phyloP scores from a whole-genome alignment of 2,113 vertebrate genomes.

The Oryzias javanicus region DNA sequence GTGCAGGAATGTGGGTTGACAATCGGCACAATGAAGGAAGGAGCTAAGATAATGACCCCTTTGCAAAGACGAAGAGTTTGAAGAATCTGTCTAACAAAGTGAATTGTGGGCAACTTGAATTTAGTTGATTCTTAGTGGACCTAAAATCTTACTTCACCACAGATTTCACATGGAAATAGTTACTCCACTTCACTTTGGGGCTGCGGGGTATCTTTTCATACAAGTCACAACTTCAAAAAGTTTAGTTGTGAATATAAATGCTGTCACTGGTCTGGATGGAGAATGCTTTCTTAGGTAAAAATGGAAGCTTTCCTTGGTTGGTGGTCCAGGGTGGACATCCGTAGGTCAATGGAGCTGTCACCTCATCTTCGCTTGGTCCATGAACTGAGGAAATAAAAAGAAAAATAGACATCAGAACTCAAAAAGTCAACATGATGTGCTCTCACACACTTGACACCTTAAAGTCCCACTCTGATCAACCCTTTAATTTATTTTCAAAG shows the following conservation, averaged over 20 bases:
- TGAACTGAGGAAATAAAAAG: slow-evolving; percentile 48
- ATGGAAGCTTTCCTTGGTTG: slow-evolving; percentile 23
- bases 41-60: slow-evolving; percentile 23
- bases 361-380: slow-evolving; percentile 52
- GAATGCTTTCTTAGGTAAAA: slow-evolving; percentile 12
- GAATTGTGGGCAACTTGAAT: slow-evolving; percentile 14
- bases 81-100: slow-evolving; percentile 7
- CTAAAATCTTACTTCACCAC: slow-evolving; percentile 12
- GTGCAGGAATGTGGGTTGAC: slow-evolving; percentile 16
- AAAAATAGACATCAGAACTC: slow-evolving; percentile 10
- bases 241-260: slow-evolving; percentile 3
- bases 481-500: no score
- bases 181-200: slow-evolving; percentile 40
- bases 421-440: neutral
- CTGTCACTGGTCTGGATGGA: neutral
- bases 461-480: no score
- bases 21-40: slow-evolving; percentile 5
- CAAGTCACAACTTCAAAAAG: neutral
- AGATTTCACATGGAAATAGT: slow-evolving; percentile 17
- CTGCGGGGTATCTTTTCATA: slow-evolving; percentile 12
- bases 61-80: slow-evolving; percentile 3
- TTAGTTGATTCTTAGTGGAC: slow-evolving; percentile 15
- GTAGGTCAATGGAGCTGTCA: slow-evolving; percentile 45
- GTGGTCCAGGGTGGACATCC: slow-evolving; percentile 28
- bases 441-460: neutral